Evolutionary conservation across 2,888 invertebrate species (phyloP), one percentile per base, ranked within the genome.

Genomic region (Plebejus anna): DNA sequence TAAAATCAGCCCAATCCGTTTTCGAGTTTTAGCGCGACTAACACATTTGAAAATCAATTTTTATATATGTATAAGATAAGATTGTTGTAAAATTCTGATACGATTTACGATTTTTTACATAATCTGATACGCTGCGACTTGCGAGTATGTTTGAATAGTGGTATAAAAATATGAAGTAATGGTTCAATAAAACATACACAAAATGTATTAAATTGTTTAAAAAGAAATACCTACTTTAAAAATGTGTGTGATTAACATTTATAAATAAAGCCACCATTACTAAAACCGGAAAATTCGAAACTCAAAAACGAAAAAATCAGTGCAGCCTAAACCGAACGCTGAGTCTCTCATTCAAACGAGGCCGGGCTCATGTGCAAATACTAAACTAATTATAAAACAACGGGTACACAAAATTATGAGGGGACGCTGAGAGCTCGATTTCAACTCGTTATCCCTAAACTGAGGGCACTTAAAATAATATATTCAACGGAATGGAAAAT

Each of bases 401-500:
- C 47, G 28, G 42, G 47, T 72, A 47, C 42, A 72, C 42, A 47
- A 42, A 72, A 72, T 72, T 22, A 72, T 72, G 72, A 42, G n/a
- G 3, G 42, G n/a, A 47, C 42, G 72, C 9, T 28, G 11, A 47
- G 47, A 72, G 72, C 42, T 47, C 1, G 42, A 42, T 42, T 47
- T 28, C 22, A 7, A 22, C 11, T 28, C 42, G 42, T 47, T 72
- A 28, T 72, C 73, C 28, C 73, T 28, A 73, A 73, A 55, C 28
- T 73, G 51, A 51, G 47, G 16, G 32, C 73, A 75, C 42, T 75
- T 75, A 66, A 42, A 59, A 51, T 75, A 76, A 55, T 51, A 55
- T 76, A 55, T 76, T 76, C 70, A 70, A 55, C 70, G 70, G 22
- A 75, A 66, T 70, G 75, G 76, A 76, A 76, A 76, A 71, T 71